phyloP scores from a whole-genome alignment of 2,888 invertebrate genomes.

The Pycnomerus fuliginosus region DNA sequence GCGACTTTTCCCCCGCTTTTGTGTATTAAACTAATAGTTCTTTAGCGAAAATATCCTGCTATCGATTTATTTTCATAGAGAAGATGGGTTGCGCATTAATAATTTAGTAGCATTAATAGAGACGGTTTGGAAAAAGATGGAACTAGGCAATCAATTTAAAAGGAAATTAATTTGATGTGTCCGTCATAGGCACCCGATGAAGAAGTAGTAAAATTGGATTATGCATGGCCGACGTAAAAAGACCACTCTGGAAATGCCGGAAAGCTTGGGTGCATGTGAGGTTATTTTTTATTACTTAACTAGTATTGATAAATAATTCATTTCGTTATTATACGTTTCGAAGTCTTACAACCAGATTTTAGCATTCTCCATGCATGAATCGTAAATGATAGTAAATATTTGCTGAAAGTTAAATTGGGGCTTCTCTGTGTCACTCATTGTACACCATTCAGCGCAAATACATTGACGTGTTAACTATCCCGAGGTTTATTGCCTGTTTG shows the following conservation, averaged over 20 bases:
- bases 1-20: too few species aligned
- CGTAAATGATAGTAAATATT: too few species aligned
- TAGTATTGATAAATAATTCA: slow-evolving; percentile 18
- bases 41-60: too few species aligned
- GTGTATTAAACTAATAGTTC: too few species aligned
- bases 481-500: slow-evolving; percentile 8
- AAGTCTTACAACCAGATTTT: too few species aligned
- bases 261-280: too few species aligned
- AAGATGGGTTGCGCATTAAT: slow-evolving; percentile 8
- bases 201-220: slow-evolving; percentile 18
- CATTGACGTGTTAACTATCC: slow-evolving; percentile 23
- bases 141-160: slow-evolving; percentile 17
- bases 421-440: too few species aligned
- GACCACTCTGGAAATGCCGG: slow-evolving; percentile 11
- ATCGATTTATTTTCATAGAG: background rate
- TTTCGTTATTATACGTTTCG: too few species aligned
- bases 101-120: slow-evolving; percentile 15
- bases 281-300: slow-evolving; percentile 4
- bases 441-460: slow-evolving; percentile 38
- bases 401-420: too few species aligned
- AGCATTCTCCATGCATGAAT: too few species aligned
- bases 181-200: slow-evolving; percentile 11
- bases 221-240: slow-evolving; percentile 16
- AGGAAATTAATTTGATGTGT: slow-evolving; percentile 22
- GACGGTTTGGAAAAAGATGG: slow-evolving; percentile 9